Evolutionary conservation across 2,113 vertebrate species (phyloP), one percentile per base, ranked within the genome.

Genomic region (Chlamydotis undulata): DNA sequence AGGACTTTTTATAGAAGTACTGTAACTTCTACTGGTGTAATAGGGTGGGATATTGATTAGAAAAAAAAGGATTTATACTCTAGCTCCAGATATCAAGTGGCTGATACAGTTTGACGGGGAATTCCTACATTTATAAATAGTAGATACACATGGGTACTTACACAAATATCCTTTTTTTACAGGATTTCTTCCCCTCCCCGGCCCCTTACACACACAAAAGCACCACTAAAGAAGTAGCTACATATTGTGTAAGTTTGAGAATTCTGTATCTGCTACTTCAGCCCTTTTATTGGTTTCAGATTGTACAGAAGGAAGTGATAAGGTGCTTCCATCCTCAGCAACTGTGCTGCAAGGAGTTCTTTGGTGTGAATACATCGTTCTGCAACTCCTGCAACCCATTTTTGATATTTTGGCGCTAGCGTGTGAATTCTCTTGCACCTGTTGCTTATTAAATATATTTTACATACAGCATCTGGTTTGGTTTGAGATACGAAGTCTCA

Each of bases 141-240:
- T 7, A 67, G 19, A 45, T 47, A 25, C 4, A 50, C 22, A 26
- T 7, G 31, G 26, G 8, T 45, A 37, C 37, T 83, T 64, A 49
- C 7, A 65, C 2, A 11, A 59, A 23, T 8, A 59, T 53, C 6
- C 9, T 39, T 52, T 75, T 56, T 43, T 75, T 82, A 55, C 7
- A 37, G 1, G 2, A 50, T 26, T 76, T 85, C 14, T 9, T 5
- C 7, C 31, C 12, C 25, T 14, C 1, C 4, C 6, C 39, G 10
- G 4, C 39, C 10, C 10, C 39, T 39, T 39, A 9, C 28, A 35
- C 10, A 10, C 41, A 10, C 26, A 35, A 16, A 17, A 55, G 11
- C 7, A 73, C 2, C 39, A 78, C 53, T 16, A 39, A 49, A 76
- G 18, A 1, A 87, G 23, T 14, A 77, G 10, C 15, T 78, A 57